Evolutionary conservation across 2,797 vertebrate genomes (phyloP).

Genomic region (Distichodus sexfasciatus): DNA sequence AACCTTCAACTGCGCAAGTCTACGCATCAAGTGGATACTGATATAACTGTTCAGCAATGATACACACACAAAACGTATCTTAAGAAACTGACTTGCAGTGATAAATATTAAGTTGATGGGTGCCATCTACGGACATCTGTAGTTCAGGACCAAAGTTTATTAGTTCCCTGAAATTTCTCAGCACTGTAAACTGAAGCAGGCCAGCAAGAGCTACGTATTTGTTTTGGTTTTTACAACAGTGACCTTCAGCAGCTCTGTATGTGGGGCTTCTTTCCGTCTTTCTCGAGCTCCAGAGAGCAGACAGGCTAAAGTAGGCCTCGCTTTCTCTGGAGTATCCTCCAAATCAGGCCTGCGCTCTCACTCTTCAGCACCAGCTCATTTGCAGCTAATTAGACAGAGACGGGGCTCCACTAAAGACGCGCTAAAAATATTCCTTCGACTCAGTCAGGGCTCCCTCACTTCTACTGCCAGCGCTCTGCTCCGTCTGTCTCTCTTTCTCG

Average conservation of each 20-base stretch:
- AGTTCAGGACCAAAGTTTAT: too few species aligned
- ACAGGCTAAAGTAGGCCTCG: constrained; percentile 30
- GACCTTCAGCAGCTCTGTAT: constrained; percentile 9
- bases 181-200: too few species aligned
- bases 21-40: too few species aligned
- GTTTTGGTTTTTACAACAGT: neutral
- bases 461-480: constrained; percentile 26
- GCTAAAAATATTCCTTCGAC: constrained; percentile 19
- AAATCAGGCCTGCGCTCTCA: constrained; percentile 15
- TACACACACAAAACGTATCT: too few species aligned
- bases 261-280: neutral
- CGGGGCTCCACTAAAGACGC: constrained; percentile 9
- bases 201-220: too few species aligned
- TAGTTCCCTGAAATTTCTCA: too few species aligned
- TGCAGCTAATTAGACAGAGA: constrained; percentile 47
- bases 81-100: too few species aligned
- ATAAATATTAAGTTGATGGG: too few species aligned
- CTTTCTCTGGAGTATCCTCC: constrained; percentile 22
- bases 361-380: constrained; percentile 38
- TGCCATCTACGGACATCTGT: too few species aligned
- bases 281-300: neutral
- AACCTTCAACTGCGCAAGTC: too few species aligned
- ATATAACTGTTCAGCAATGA: too few species aligned
- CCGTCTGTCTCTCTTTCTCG: constrained; percentile 34
- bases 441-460: constrained; percentile 6